These are phyloP conservation scores for Adineta ricciae DNA, from an alignment of 2,888 invertebrate species.

Conservation along the genomic window DNA sequence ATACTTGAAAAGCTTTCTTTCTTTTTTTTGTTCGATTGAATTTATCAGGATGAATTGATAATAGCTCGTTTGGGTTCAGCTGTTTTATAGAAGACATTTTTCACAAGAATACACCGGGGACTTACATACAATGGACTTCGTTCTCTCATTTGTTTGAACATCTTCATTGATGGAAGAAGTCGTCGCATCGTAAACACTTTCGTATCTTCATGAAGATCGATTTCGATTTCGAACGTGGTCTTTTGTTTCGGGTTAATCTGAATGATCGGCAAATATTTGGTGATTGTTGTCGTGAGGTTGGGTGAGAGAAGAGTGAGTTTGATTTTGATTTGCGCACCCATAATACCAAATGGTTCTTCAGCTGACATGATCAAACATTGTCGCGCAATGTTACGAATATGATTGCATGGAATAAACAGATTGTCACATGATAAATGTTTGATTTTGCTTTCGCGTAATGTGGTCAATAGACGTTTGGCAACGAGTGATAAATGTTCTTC, in stretches of 20 bases:
- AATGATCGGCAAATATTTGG: neutral
- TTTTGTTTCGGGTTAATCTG: neutral
- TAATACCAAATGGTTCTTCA: conserved; percentile 9
- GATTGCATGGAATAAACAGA: conserved; percentile 9
- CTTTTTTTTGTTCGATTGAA: neutral
- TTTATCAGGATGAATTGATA: neutral
- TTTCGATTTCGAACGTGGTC: neutral
- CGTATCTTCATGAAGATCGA: neutral
- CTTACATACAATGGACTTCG: neutral
- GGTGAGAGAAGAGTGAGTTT: neutral
- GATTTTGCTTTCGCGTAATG: conserved; percentile 3
- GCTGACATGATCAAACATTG: conserved; percentile 2
- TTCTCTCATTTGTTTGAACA: neutral
- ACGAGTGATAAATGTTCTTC: neutral
- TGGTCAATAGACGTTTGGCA: neutral
- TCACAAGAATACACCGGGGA: neutral
- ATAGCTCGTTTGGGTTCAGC: neutral
- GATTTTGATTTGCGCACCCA: neutral
- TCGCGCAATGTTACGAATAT: neutral
- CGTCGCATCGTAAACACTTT: neutral
- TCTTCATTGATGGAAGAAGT: neutral
- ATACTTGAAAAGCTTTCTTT: neutral
- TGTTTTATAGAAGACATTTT: neutral
- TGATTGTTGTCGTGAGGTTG: neutral
- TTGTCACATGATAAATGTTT: neutral